Base-by-base conservation (phyloP, 2,797 vertebrate genomes). In the Xerus rutilus region DNA sequence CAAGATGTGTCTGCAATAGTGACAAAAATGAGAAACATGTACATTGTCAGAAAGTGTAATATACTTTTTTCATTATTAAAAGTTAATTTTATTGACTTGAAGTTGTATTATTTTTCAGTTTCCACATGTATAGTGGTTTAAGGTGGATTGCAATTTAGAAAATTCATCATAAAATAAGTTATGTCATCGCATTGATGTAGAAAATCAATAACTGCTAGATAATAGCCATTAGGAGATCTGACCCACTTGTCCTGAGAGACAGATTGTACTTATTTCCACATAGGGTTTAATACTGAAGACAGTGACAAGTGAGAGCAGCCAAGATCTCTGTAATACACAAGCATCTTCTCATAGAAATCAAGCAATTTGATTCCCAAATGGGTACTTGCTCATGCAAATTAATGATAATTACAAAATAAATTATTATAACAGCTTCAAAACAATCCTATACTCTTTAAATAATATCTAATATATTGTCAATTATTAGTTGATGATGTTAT, bases 371-470 rank as follows among this genome's bases (percentile, higher is more conserved):
- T 85, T 94, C 47, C 93, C 43, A 95, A 91, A 57, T 88, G 72
- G 32, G 13, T 85, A 90, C 17, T 94, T 90, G 25, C 11, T 83
- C n/a, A 91, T 95, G 90, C 49, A 94, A 95, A 95, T 96, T 45
- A 86, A 65, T 86, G 69, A 64, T 76, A 86, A 96, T 95, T 91
- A 21, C 49, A 86, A 94, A 83, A 69, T 49, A 72, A 73, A 70
- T 69, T 25, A n/a, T 84, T 69, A 43, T 64, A 78, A 82, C 3
- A 65, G 13, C n/a, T 83, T 57, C 45, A 7, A 62, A 76, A 72
- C 54, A 57, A 5, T 0, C 3, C 3, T 67, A n/a, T 76, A 13
- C 0, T 65, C 30, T 91, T 82, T 20, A 83, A 72, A 67, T 30
- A 76, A 13, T 64, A 49, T 59, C 18, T 74, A 77, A 74, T 18